Percentiles rank a stretch among this genome's conserved stretches.
Conservation (phyloP, 1,140 invertebrate genomes). For the Drosophila equinoxialis region DNA sequence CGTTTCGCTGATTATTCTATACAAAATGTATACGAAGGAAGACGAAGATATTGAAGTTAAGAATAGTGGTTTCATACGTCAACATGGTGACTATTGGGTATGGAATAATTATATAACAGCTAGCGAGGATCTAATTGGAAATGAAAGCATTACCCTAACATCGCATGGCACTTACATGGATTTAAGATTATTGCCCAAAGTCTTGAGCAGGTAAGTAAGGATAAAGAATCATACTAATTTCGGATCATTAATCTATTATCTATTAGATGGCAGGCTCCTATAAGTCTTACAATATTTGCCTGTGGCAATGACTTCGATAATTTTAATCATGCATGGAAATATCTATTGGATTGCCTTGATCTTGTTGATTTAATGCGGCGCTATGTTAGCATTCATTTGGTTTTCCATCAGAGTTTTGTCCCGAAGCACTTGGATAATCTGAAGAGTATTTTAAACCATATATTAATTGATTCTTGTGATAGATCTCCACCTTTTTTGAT, state of each 20-base stretch:
- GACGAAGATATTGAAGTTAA: not conserved
- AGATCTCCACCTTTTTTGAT: not conserved
- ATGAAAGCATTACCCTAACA: constrained; percentile 44
- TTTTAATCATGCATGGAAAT: constrained; percentile 86
- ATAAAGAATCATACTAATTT: not conserved
- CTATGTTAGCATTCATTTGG: constrained; percentile 92
- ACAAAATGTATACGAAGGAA: not conserved
- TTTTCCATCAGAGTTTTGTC: constrained; percentile 91
- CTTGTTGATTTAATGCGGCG: constrained; percentile 86
- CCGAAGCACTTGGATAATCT: constrained; percentile 87
- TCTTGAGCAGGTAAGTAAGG: constrained; percentile 29
- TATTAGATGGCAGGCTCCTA: constrained; percentile 86
- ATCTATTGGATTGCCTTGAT: constrained; percentile 86
- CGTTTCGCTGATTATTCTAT: not conserved
- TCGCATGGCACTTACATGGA: constrained; percentile 41
- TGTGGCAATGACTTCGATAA: constrained; percentile 87
- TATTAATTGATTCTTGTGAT: not conserved
- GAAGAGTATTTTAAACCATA: constrained; percentile 84
- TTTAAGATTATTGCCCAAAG: constrained; percentile 16
- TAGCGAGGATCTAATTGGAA: constrained; percentile 1
- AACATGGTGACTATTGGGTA: constrained; percentile 45
- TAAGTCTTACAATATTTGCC: constrained; percentile 89
- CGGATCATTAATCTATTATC: not conserved
- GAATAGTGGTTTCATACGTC: constrained; percentile 10
- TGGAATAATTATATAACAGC: constrained; percentile 40